Percentiles rank a stretch among this genome's conserved stretches.
Evolutionary conservation across 1,140 invertebrate genomes (phyloP).

Genomic region (Drosophila asahinai): DNA sequence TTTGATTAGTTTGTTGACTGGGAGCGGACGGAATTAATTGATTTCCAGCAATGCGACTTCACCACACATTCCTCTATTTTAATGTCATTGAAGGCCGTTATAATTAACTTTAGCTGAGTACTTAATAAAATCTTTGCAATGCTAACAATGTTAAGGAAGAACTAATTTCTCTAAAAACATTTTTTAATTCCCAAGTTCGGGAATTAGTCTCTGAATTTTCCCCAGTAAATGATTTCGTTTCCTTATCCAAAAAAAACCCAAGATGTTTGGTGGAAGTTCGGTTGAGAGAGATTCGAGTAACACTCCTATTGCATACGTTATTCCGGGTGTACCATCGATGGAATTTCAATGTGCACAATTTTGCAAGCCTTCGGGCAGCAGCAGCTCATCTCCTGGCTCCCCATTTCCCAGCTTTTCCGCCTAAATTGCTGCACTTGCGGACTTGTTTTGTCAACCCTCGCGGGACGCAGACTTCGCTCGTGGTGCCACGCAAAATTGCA

Average conservation of each 20-base stretch:
- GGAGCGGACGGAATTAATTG: slow-evolving; percentile 7
- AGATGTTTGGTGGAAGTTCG: background rate
- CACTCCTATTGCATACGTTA: background rate
- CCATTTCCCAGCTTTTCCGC: slow-evolving; percentile 31
- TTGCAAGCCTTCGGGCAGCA: slow-evolving; percentile 1
- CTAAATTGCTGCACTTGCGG: slow-evolving; percentile 59
- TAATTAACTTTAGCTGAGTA: too few relatives aligned
- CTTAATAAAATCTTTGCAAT: background rate
- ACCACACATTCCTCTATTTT: background rate
- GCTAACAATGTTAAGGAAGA: background rate
- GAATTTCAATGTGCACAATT: slow-evolving; percentile 14
- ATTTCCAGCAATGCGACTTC: background rate
- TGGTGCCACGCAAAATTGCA: slow-evolving; percentile 24
- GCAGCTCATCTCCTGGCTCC: slow-evolving; percentile 1
- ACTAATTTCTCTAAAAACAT: too few relatives aligned
- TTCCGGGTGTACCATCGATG: background rate
- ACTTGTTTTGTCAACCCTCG: slow-evolving; percentile 50
- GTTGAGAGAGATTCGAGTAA: background rate
- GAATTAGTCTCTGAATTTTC: too few relatives aligned
- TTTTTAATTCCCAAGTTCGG: too few relatives aligned
- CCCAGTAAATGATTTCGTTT: too few relatives aligned
- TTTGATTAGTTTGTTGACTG: slow-evolving; percentile 18
- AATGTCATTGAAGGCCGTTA: too few relatives aligned
- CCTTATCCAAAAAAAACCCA: too few relatives aligned
- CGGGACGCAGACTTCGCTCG: slow-evolving; percentile 9